phyloP scores from a whole-genome alignment of 2,113 vertebrate genomes.

The Gopherus evgoodei region DNA sequence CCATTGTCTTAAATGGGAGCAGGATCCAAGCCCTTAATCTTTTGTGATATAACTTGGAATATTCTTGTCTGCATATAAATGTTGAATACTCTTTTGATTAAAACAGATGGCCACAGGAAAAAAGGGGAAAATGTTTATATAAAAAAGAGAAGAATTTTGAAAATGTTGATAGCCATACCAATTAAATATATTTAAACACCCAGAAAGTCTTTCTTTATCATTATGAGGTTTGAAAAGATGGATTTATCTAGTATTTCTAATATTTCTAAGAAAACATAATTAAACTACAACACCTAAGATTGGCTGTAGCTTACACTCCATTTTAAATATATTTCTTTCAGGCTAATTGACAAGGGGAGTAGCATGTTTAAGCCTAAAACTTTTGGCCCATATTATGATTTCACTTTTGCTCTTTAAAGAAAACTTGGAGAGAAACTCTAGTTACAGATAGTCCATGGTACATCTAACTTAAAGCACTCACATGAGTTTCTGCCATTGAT shows the following conservation, averaged over 20 bases:
- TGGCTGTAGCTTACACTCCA: not conserved
- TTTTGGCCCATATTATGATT: not conserved
- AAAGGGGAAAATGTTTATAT: not conserved
- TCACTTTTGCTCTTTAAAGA: not conserved
- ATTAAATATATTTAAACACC: constrained; percentile 25
- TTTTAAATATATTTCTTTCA: not conserved
- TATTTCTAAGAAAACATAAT: not conserved
- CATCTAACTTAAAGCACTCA: not conserved
- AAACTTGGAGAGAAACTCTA: not conserved
- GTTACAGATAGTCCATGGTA: not conserved
- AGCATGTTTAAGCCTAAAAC: not conserved
- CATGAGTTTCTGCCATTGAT: fast-evolving
- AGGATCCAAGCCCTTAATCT: constrained; percentile 31
- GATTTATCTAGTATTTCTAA: not conserved
- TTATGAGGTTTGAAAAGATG: not conserved
- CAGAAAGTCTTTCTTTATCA: constrained; percentile 7
- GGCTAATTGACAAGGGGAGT: not conserved
- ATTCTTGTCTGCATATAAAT: constrained; percentile 54
- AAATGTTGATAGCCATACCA: not conserved
- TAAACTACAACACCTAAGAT: not conserved
- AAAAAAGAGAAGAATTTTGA: constrained; percentile 37
- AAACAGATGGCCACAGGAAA: constrained; percentile 50
- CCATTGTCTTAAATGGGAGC: constrained; percentile 8
- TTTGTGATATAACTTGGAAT: not conserved
- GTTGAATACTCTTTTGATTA: constrained; percentile 31